Base-by-base conservation (phyloP, 1,140 invertebrate genomes). In the Lepidostoma basale region DNA sequence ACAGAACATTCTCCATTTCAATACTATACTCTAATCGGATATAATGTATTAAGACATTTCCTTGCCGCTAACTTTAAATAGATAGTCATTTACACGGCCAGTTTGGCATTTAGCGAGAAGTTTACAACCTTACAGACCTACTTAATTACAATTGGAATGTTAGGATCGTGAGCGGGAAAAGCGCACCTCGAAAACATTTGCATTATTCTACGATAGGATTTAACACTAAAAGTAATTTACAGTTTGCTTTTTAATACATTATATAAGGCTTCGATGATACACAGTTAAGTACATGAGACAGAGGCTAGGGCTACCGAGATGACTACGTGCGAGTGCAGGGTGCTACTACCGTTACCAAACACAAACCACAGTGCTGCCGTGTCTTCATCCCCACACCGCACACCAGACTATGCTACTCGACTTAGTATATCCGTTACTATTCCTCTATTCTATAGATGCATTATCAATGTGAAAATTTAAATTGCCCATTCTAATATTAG, bases 241-340 rank as follows among this genome's bases (percentile, higher is more conserved):
- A 28, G 10, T 52, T 45, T 63, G 45, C 18, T 22, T 22, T 26
- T 62, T 22, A 36, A 45, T 42, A 49, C 25, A 49, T 49, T 23
- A 44, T 63, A 71, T 70, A 71, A 71, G 69, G 69, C 69, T 71
- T 67, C 47, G 47, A 65, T 63, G 64, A 71, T 71, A 67, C 64
- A 58, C 64, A 71, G 49, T 64, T 25, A 44, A 68, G 59, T 68
- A 58, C 25, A 59, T 60, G 65, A 72, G 42, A 67, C 58, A 56
- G n/a, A n/a, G n/a, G n/a, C n/a, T n/a, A n/a, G n/a, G n/a, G 54
- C 62, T 68, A 72, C n/a, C 42, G 36, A 65, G 60, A 30, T 68
- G 40, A 64, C 58, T 68, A 72, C 16, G 69, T 72, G 69, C 65
- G 22, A 47, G 65, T 67, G 69, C 69, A 22, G 42, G 30, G 62